Conservation (phyloP, 2,113 vertebrate genomes). For the Dipodomys merriami region DNA sequence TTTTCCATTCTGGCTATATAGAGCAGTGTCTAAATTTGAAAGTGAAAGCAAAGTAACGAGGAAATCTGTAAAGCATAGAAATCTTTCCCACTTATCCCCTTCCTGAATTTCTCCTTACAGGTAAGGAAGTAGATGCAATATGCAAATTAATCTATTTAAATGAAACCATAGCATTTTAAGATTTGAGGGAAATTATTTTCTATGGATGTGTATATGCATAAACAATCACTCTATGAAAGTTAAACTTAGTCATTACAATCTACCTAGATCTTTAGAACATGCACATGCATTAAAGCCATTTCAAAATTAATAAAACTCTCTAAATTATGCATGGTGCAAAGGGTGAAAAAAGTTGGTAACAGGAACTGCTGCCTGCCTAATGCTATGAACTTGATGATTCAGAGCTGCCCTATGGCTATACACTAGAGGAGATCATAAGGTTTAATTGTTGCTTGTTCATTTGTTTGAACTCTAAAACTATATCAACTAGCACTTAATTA, state of each 20-base stretch:
- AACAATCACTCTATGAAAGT: constrained; percentile 82
- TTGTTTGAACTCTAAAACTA: constrained; percentile 88
- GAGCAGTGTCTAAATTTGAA: constrained; percentile 78
- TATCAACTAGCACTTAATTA: constrained; percentile 89
- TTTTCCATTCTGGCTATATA: constrained; percentile 80
- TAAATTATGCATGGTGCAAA: constrained; percentile 83
- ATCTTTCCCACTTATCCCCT: constrained; percentile 76
- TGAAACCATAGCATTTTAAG: constrained; percentile 80
- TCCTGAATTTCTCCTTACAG: constrained; percentile 79
- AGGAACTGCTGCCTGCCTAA: constrained; percentile 85
- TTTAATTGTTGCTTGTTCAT: constrained; percentile 89
- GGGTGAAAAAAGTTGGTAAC: constrained; percentile 84
- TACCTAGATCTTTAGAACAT: constrained; percentile 81
- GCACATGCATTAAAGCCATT: constrained; percentile 81
- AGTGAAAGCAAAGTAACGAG: constrained; percentile 81
- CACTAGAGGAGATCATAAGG: constrained; percentile 82
- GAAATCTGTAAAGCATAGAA: constrained; percentile 80
- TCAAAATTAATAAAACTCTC: constrained; percentile 86
- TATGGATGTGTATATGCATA: constrained; percentile 79
- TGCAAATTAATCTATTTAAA: constrained; percentile 82
- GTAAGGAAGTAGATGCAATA: constrained; percentile 82
- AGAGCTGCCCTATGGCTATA: constrained; percentile 82
- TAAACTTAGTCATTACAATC: constrained; percentile 81
- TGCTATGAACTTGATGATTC: constrained; percentile 78
- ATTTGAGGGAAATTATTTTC: constrained; percentile 86